Percentiles rank a stretch among this genome's conserved stretches.
These are phyloP conservation scores for Azorinus chamasolen DNA, from an alignment of 2,888 invertebrate species.

Conservation along the genomic window DNA sequence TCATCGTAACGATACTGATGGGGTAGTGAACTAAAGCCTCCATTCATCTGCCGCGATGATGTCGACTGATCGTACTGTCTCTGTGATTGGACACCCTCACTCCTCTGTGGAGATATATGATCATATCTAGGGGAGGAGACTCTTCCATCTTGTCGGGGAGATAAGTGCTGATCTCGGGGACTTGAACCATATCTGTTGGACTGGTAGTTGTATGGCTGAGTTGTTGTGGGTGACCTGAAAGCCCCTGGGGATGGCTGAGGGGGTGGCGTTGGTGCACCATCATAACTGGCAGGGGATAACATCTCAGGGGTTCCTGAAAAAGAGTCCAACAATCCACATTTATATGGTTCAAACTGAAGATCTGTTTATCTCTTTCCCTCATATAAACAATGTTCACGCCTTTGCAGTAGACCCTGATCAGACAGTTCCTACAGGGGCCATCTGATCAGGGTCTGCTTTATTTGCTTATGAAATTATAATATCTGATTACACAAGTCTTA, in stretches of 20 bases:
- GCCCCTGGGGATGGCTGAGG: constrained; percentile 83
- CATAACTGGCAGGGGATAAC: constrained; percentile 80
- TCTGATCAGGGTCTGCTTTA: too few species aligned
- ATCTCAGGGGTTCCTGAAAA: constrained; percentile 81
- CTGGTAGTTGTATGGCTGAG: constrained; percentile 43
- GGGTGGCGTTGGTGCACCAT: constrained; percentile 81
- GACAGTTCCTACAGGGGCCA: too few species aligned
- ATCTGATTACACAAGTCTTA: too few species aligned
- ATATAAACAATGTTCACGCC: too few species aligned
- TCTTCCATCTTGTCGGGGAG: constrained; percentile 48
- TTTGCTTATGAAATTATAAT: too few species aligned
- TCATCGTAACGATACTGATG: constrained; percentile 29
- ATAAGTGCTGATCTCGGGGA: constrained; percentile 53
- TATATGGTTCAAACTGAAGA: too few species aligned
- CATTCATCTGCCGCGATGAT: constrained; percentile 52
- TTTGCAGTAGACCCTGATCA: too few species aligned
- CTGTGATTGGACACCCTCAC: constrained; percentile 55
- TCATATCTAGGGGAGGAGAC: constrained; percentile 50
- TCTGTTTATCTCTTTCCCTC: too few species aligned
- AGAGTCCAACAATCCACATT: too few species aligned
- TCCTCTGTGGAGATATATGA: constrained; percentile 43
- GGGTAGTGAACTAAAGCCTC: constrained; percentile 36
- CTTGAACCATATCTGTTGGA: constrained; percentile 53
- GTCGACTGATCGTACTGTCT: constrained; percentile 52
- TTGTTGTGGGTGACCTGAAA: constrained; percentile 63